These are phyloP conservation scores for Leptobrachium ailaonicum DNA, from an alignment of 2,113 vertebrate genomes.

Conservation along the genomic window DNA sequence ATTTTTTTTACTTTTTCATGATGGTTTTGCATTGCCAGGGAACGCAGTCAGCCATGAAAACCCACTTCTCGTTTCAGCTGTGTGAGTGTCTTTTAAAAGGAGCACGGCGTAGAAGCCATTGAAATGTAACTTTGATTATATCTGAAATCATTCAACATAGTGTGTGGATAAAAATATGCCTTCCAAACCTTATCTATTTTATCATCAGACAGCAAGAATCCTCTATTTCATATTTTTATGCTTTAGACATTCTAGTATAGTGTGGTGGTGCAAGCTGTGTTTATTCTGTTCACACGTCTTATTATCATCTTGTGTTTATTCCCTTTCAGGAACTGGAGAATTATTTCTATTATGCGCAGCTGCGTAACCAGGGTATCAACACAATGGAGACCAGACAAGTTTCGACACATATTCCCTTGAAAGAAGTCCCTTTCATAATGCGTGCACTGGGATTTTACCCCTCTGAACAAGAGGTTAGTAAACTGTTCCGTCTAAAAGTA, in stretches of 20 bases:
- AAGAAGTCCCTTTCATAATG: conserved; percentile 84
- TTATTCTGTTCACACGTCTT: not conserved
- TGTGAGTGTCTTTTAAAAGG: no score
- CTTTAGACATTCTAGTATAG: not conserved
- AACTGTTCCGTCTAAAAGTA: not conserved
- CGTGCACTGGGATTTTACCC: conserved; percentile 87
- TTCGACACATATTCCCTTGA: conserved; percentile 76
- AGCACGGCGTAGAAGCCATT: no score
- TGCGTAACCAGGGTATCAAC: conserved; percentile 73
- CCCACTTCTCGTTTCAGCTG: no score
- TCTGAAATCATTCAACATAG: not conserved
- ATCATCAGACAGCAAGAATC: no score
- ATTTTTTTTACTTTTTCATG: no score
- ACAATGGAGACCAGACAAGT: conserved; percentile 74
- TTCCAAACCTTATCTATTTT: no score
- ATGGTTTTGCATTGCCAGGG: no score
- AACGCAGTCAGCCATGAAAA: no score
- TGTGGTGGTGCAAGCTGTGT: not conserved
- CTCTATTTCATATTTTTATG: no score
- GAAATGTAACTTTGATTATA: no score
- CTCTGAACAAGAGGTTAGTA: conserved; percentile 82
- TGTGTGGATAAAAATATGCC: not conserved
- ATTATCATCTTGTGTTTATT: conserved; percentile 24
- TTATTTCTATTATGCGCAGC: conserved; percentile 88
- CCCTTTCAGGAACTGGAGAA: conserved; percentile 84